A percentile compares a stretch with the other conserved stretches of the same genome.
phyloP scores from a whole-genome alignment of 2,888 invertebrate species.

The Stratiomys singularior region DNA sequence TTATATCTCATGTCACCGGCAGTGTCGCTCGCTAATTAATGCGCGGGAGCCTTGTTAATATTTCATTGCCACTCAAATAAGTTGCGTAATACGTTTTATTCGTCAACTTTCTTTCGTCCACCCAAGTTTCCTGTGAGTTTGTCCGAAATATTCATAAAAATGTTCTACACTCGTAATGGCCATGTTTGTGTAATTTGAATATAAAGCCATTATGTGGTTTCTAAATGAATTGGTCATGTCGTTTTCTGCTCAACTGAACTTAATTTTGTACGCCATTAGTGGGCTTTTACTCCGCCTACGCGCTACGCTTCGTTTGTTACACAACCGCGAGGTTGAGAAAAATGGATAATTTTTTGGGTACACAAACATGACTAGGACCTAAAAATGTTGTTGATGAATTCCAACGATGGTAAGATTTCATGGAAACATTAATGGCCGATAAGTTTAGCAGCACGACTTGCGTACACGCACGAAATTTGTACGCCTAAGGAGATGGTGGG shows the following conservation, averaged over 20 bases:
- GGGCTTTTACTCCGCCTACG: conserved; percentile 22
- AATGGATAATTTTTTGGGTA: not conserved
- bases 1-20: not conserved
- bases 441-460: conserved; percentile 46
- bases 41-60: not conserved
- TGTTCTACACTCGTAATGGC: conserved; percentile 33
- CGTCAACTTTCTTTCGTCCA: not conserved
- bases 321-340: not conserved
- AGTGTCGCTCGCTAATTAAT: not conserved
- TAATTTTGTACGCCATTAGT: conserved; percentile 29
- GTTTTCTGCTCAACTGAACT: conserved; percentile 34
- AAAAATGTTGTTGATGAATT: conserved; percentile 21
- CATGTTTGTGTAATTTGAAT: conserved; percentile 36
- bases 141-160: conserved; percentile 30
- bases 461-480: conserved; percentile 42
- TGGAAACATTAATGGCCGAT: conserved; percentile 49
- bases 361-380: conserved; percentile 6
- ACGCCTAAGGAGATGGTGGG: too few species aligned
- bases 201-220: conserved; percentile 32
- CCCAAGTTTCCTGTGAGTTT: not conserved
- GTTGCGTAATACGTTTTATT: conserved; percentile 1
- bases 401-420: conserved; percentile 20
- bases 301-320: not conserved
- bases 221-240: conserved; percentile 32
- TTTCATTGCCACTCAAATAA: conserved; percentile 1